Conservation (phyloP, 64 coral and sea anemone genomes). For the Exaiptasia diaphana region DNA sequence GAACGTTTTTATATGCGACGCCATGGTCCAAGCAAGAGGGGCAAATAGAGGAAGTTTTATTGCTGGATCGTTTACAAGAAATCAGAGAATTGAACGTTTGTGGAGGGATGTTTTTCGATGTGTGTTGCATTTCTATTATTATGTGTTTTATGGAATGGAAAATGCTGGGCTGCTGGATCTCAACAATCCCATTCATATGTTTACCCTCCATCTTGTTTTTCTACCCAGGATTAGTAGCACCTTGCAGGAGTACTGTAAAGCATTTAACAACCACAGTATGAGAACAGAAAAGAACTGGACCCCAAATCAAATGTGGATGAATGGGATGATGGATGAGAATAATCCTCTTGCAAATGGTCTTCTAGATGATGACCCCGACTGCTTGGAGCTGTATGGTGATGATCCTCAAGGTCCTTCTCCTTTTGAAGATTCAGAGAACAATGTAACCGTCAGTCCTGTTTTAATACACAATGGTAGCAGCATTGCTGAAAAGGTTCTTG, state of each 20-base stretch:
- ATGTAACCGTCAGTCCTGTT: slow-evolving; percentile 46
- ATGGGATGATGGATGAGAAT: slow-evolving; percentile 40
- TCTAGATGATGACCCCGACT: slow-evolving; percentile 44
- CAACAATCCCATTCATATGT: slow-evolving; percentile 4
- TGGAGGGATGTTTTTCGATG: slow-evolving; percentile 53
- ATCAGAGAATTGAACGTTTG: slow-evolving; percentile 44
- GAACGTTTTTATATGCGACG: slow-evolving; percentile 25
- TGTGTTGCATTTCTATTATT: slow-evolving; percentile 7
- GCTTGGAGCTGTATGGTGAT: slow-evolving; percentile 33
- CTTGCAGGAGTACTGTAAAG: neutral
- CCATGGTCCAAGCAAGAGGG: slow-evolving; percentile 32
- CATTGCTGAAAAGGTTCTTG: slow-evolving; percentile 6
- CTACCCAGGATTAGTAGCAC: slow-evolving; percentile 18
- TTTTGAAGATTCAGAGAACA: slow-evolving; percentile 47
- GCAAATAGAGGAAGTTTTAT: slow-evolving; percentile 42
- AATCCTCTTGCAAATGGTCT: slow-evolving; percentile 33
- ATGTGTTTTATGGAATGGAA: slow-evolving; percentile 49
- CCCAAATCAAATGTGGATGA: slow-evolving; percentile 45
- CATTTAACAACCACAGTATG: slow-evolving; percentile 20
- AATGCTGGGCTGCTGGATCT: slow-evolving; percentile 3
- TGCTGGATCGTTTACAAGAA: slow-evolving; percentile 13
- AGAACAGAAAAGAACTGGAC: slow-evolving; percentile 19
- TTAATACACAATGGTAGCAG: slow-evolving; percentile 19
- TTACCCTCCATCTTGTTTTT: slow-evolving; percentile 12
- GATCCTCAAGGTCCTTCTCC: slow-evolving; percentile 45